Evolutionary conservation across 2,113 vertebrate genomes (phyloP), one percentile per base, ranked within the genome.

Genomic region (Rhea americana): DNA sequence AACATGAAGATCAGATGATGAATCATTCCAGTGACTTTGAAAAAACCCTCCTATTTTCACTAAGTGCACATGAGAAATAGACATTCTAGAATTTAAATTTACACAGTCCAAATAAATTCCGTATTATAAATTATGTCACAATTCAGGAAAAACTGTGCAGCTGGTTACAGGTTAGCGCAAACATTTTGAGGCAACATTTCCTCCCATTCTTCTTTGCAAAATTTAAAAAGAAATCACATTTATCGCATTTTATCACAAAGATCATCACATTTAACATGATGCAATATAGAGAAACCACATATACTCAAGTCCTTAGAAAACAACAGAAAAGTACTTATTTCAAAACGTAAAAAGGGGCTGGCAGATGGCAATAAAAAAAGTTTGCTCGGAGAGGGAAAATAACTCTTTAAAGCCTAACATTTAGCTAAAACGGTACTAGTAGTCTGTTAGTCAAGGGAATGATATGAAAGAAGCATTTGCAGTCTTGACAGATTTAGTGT

Each of bases 1-100:
- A 93, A 82, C 41, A 85, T 11, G 51, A 41, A 94, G 87, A 93
- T 72, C 43, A 67, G 56, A 89, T 92, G 86, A 79, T 55, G 4
- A 94, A 37, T 84, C 7, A 85, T 82, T 68, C 24, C 48, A 72
- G 28, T 28, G 45, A n/a, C 62, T 80, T 66, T 16, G n/a, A 56
- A 81, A 88, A 90, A 83, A 41, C 35, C 63, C 32, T 30, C 63
- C 32, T 30, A 68, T 81, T 85, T 94, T 91, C 30, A 53, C 55
- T n/a, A 62, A 50, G 11, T 73, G 37, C 18, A 20, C 26, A 1
- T 14, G 87, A 66, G 55, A 58, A 91, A 76, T 5, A 72, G 37
- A 25, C 14, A 43, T 71, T 79, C 20, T 13, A 73, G 11, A 12
- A 71, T 82, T 89, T 58, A 87, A 58, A 82, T 70, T 85, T 75